These are phyloP conservation scores for Spheniscus humboldti DNA, from an alignment of 2,797 vertebrate species.

Conservation along the genomic window DNA sequence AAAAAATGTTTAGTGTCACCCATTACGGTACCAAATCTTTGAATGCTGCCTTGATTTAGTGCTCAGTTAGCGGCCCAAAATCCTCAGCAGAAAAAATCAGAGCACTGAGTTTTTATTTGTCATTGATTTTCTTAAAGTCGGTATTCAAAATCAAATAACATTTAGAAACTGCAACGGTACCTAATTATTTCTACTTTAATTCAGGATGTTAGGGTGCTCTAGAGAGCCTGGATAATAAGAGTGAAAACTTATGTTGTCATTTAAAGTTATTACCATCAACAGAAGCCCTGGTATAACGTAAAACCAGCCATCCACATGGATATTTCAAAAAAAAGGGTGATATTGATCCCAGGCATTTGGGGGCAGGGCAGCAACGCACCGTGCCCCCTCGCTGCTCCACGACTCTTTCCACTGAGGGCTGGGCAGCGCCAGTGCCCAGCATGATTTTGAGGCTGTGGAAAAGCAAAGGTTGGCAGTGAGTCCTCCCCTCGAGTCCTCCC, in stretches of 20 bases:
- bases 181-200: constrained; percentile 21
- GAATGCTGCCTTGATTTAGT: neutral
- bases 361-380: neutral
- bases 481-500: neutral
- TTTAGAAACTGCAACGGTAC: neutral
- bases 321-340: neutral
- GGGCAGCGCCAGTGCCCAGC: neutral
- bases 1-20: neutral
- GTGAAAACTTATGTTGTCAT: neutral
- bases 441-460: neutral
- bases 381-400: rapidly evolving
- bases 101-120: neutral
- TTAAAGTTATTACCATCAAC: neutral
- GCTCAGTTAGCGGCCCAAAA: neutral
- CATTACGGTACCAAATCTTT: neutral
- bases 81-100: neutral
- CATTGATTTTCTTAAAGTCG: neutral
- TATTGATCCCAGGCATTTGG: neutral
- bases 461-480: neutral
- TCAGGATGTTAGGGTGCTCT: neutral
- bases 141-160: neutral
- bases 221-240: neutral
- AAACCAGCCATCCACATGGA: neutral
- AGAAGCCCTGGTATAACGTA: neutral
- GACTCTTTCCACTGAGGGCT: neutral